phyloP scores from a whole-genome alignment of 2,888 invertebrate genomes.

The Phyto melanocephala region DNA sequence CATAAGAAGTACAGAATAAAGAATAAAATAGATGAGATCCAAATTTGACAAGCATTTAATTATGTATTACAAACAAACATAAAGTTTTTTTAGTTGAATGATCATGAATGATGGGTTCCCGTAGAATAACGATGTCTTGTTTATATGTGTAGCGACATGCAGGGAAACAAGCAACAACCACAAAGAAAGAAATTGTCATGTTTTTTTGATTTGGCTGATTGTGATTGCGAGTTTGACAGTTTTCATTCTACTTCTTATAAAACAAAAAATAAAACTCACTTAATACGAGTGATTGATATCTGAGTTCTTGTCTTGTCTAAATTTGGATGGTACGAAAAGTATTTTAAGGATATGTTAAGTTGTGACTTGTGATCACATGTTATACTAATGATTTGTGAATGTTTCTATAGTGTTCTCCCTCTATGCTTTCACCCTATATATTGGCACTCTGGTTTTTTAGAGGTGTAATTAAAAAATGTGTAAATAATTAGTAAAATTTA shows the following conservation, averaged over 20 bases:
- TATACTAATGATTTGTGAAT: constrained; percentile 63
- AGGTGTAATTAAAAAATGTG: neutral
- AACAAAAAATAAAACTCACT: neutral
- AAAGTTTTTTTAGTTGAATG: constrained; percentile 46
- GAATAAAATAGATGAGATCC: constrained; percentile 67
- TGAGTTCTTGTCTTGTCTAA: constrained; percentile 1
- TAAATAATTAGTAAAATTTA: constrained; percentile 46
- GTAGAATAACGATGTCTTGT: constrained; percentile 50
- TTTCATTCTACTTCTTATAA: neutral
- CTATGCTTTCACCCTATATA: neutral
- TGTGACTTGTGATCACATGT: constrained; percentile 63
- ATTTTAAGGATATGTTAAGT: constrained; percentile 55
- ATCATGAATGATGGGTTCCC: constrained; percentile 60
- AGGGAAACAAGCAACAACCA: neutral
- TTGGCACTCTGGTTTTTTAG: constrained; percentile 5
- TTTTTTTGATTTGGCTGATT: constrained; percentile 39
- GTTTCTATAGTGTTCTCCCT: constrained; percentile 14
- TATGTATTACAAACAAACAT: constrained; percentile 56
- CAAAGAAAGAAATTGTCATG: constrained; percentile 10
- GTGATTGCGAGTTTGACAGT: constrained; percentile 56
- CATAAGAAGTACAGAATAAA: neutral
- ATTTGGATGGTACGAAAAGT: neutral
- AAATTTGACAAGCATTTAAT: constrained; percentile 69
- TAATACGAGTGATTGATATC: constrained; percentile 8
- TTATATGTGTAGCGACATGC: constrained; percentile 31